Percentiles rank a stretch among this genome's conserved stretches.
Evolutionary conservation across 2,797 vertebrate species (phyloP).

Genomic region (Peromyscus melanophrys): DNA sequence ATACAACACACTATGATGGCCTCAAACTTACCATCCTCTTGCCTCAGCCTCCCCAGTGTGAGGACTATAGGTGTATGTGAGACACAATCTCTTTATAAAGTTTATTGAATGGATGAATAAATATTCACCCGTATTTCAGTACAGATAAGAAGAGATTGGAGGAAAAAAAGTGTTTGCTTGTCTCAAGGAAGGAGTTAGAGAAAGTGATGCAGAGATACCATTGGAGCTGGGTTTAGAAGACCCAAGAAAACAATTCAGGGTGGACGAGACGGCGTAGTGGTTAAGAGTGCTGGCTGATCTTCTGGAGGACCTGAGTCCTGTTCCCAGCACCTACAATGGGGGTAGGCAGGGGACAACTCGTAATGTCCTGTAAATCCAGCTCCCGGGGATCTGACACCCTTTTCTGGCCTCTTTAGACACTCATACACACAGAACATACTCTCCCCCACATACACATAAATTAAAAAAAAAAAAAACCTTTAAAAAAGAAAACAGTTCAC

Average conservation of each 20-base stretch:
- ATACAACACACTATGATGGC: background rate
- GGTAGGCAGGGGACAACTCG: background rate
- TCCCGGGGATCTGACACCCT: background rate
- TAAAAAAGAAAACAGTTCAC: background rate
- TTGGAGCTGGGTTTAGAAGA: background rate
- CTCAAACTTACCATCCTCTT: background rate
- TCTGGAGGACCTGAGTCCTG: background rate
- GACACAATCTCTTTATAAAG: background rate
- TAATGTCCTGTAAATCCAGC: background rate
- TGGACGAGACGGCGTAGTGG: background rate
- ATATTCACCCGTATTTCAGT: background rate
- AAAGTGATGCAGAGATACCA: constrained; percentile 28
- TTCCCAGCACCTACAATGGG: background rate
- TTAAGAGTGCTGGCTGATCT: background rate
- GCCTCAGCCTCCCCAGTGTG: background rate
- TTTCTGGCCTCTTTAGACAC: background rate
- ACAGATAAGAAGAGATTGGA: constrained; percentile 3
- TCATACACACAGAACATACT: background rate
- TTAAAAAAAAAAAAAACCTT: background rate
- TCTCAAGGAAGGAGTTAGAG: background rate
- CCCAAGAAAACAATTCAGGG: background rate
- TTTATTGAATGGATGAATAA: constrained; percentile 44
- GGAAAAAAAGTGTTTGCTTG: constrained; percentile 29
- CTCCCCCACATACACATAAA: background rate
- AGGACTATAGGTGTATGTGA: background rate